Evolutionary conservation across 2,888 invertebrate genomes (phyloP), one percentile per base, ranked within the genome.

Genomic region (Tiliacea citrago): DNA sequence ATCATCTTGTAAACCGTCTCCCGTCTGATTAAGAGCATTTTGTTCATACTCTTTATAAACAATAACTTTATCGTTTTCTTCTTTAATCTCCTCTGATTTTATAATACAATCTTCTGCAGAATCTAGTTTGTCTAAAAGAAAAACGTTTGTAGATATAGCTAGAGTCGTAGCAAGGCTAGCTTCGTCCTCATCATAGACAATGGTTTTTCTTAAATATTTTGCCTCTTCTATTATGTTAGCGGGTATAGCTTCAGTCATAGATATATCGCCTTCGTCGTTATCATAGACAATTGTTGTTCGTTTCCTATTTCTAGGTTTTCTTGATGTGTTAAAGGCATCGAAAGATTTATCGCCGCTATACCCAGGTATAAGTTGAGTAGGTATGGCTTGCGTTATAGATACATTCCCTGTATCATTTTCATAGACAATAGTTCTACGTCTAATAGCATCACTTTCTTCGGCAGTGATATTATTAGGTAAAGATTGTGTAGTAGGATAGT

Each of bases 161-260:
- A 83, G 77, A 16, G 75, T 80, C 63, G 81, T 77, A 35, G 84
- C 75, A 24, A 86, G 78, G 21, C 86, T 69, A 4, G 63, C 61
- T 16, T 78, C 72, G 18, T 87, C 81, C 29, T 85, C 73, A 4
- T 88, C 73, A 62, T 70, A 88, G 13, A 80, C 35, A 24, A 83
- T 57, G 2, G 79, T 72, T 49, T 81, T 79, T 58, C 66, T 68
- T 58, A 77, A 76, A 35, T 69, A 58, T 12, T 18, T 42, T 12
- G 53, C 42, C 58, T 73, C 58, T 24, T 76, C 67, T 35, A 88
- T 76, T 62, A 83, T 62, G 53, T 87, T 87, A n/a, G 65, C 68
- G n/a, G 86, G 70, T 13, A 89, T 75, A n/a, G 80, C 83, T 85
- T 89, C 83, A 21, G 89, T 89, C 47, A 83, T 83, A 29, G 83